phyloP scores from a whole-genome alignment of 1,140 invertebrate genomes.

The Neodiprion fabricii region DNA sequence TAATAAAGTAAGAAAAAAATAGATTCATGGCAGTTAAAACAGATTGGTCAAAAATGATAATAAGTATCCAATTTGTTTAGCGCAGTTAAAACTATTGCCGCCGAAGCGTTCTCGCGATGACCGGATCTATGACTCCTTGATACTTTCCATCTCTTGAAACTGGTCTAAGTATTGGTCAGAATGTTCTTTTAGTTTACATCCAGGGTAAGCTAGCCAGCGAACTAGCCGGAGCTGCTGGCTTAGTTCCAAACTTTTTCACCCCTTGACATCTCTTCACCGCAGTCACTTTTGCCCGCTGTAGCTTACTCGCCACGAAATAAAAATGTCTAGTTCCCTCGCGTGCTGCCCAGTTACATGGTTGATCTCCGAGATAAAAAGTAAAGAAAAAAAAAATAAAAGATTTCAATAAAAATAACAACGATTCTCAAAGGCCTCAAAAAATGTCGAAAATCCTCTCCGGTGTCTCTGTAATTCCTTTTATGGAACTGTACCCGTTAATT shows the following conservation, averaged over 20 bases:
- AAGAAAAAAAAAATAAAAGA: no score
- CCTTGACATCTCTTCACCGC: background rate
- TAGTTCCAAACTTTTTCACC: conserved; percentile 3
- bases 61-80: background rate
- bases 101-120: background rate
- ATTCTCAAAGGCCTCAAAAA: background rate
- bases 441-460: background rate
- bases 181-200: background rate
- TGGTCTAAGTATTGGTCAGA: background rate
- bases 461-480: no score
- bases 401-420: background rate
- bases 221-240: background rate
- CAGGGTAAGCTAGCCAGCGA: background rate
- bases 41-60: no score
- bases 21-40: no score
- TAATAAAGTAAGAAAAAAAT: no score
- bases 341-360: background rate
- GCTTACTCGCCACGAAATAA: background rate
- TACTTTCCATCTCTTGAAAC: background rate
- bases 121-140: background rate
- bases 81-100: background rate
- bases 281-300: background rate
- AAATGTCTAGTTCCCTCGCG: background rate
- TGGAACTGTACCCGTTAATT: no score
- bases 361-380: no score